Evolutionary conservation across 1,140 invertebrate genomes (phyloP), one percentile per base, ranked within the genome.

Genomic region (Antheraea mylitta): DNA sequence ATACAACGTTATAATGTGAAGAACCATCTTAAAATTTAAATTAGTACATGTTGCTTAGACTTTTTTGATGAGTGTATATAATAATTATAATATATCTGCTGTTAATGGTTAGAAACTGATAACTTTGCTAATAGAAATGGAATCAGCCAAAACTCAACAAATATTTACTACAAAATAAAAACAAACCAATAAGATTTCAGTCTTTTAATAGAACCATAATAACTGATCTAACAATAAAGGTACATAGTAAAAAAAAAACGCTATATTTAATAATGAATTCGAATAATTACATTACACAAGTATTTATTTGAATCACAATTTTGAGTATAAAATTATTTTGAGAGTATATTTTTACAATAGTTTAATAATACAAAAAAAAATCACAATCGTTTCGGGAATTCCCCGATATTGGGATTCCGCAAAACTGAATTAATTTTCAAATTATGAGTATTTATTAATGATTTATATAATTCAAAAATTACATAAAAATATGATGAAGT

Each of bases 171-270:
- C 22, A 30, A 30, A 30, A 42, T 42, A 42, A 53, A 53, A 53
- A 16, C 13, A 53, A 7, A 53, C 11, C 45, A 13, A 53, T 53
- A 78, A 83, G 75, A 85, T 87, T 87, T 89, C 88, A 90, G 88
- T 90, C 88, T 90, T 89, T 90, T 90, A 90, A 85, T 90, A 89
- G 86, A 90, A 88, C 82, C 81, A 85, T 83, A 79, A 69, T 80
- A 82, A 83, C 76, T 85, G 71, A 87, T 80, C 85, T 89, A 89
- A 86, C 81, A 85, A 73, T 76, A 73, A 78, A 79, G 73, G 68
- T 76, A 83, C 71, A 71, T 78, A 79, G 78, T 74, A 45, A 42
- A 48, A 64, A 64, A 48, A 48, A 18, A 48, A 64, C 37, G 13
- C 45, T 53, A 53, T 13, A 53, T n/a, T 53, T 53, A 53, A 53